Conservation (phyloP, 2,888 invertebrate species). For the Busseola fusca region DNA sequence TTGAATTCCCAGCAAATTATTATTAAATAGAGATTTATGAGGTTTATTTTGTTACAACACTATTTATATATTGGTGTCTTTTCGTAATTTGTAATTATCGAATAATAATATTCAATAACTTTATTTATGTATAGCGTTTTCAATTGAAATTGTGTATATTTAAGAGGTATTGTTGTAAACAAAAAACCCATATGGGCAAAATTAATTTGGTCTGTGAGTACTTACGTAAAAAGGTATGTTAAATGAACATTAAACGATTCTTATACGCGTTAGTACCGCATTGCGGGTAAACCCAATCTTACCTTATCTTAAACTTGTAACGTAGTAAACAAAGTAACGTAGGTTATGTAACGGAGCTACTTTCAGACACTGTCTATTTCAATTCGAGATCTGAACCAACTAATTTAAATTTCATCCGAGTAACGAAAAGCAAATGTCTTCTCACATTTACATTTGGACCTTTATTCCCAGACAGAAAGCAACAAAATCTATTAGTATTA, state of each 20-base stretch:
- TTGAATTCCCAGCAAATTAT: not conserved
- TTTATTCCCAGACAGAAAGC: not conserved
- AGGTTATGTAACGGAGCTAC: slow-evolving; percentile 37
- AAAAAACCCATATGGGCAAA: slow-evolving; percentile 9
- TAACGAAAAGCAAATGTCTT: slow-evolving; percentile 16
- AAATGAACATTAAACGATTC: slow-evolving; percentile 43
- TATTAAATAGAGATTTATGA: not conserved
- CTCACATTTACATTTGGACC: slow-evolving; percentile 16
- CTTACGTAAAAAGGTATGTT: not conserved
- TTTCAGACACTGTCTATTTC: slow-evolving; percentile 23
- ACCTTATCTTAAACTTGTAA: slow-evolving; percentile 38
- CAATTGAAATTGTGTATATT: not conserved
- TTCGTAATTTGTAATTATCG: not conserved
- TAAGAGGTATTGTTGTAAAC: not conserved
- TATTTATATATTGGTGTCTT: not conserved
- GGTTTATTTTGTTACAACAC: not conserved
- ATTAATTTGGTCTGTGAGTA: not conserved
- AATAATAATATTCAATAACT: not conserved
- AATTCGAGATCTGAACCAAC: slow-evolving; percentile 19
- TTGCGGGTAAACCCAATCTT: slow-evolving; percentile 64
- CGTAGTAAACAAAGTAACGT: slow-evolving; percentile 37
- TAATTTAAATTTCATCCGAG: slow-evolving; percentile 27
- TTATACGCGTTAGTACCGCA: slow-evolving; percentile 64
- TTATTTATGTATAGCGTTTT: not conserved
- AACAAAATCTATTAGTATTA: slow-evolving; percentile 12